Conservation (phyloP, 2,113 vertebrate species). For the Etheostoma cragini region DNA sequence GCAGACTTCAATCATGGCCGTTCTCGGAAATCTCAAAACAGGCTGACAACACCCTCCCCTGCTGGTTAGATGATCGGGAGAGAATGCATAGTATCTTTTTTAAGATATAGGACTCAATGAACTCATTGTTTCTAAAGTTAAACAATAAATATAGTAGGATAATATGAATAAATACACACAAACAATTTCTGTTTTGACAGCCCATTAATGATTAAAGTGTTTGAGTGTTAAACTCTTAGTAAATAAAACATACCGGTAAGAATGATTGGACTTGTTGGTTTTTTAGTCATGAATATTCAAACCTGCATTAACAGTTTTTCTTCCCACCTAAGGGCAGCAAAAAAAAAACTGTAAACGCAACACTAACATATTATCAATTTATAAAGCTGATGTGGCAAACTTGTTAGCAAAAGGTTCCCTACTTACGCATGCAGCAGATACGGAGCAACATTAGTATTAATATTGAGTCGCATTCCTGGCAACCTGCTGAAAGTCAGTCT, state of each 20-base stretch:
- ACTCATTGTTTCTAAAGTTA: not conserved
- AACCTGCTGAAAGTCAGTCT: not conserved
- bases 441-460: not conserved
- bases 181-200: not conserved
- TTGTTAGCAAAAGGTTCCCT: not conserved
- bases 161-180: not conserved
- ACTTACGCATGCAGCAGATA: not conserved
- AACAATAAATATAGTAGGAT: not conserved
- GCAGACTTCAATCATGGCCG: conserved; percentile 49
- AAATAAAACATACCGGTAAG: not conserved
- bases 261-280: not conserved
- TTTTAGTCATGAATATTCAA: not conserved
- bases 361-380: not conserved
- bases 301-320: not conserved
- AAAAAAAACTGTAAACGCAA: not conserved
- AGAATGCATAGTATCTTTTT: not conserved
- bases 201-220: not conserved
- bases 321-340: not conserved
- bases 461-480: not conserved
- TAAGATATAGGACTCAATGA: not conserved
- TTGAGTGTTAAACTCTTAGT: not conserved
- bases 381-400: not conserved
- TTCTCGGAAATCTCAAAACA: conserved; percentile 16
- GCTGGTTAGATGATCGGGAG: conserved; percentile 2
- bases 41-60: not conserved